Conservation (phyloP, 2,797 vertebrate species). For the Rhinella marina region DNA sequence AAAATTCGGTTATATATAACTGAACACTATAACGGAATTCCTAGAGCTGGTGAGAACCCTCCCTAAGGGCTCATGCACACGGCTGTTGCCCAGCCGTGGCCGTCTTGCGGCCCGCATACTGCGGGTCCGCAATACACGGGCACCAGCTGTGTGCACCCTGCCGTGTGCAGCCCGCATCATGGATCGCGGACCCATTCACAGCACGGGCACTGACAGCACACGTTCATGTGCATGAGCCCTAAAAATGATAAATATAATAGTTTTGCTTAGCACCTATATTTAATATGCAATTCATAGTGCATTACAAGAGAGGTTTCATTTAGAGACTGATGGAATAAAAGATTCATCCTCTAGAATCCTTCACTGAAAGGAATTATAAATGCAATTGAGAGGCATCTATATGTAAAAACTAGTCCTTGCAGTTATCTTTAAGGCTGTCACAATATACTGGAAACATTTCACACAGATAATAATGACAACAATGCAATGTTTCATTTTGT, state of each 20-base stretch:
- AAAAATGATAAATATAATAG: neutral
- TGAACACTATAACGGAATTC: no score
- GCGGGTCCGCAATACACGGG: no score
- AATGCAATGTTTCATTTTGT: neutral
- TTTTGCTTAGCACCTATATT: neutral
- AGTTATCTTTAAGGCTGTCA: neutral
- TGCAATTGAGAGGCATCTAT: neutral
- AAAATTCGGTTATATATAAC: no score
- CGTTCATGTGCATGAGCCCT: no score
- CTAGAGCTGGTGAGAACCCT: no score
- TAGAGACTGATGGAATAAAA: neutral
- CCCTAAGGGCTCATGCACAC: no score
- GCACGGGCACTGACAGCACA: no score
- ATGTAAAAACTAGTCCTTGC: conserved; percentile 10
- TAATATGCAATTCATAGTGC: neutral
- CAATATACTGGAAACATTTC: neutral
- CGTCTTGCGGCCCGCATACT: no score
- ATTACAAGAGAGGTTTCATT: neutral
- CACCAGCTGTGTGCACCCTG: no score
- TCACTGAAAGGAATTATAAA: neutral
- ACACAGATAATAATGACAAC: neutral
- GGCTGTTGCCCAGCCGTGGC: no score
- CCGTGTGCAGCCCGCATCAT: no score
- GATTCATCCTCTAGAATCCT: neutral
- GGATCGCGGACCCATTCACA: no score